Conservation (phyloP, 1,140 invertebrate species). For the Conus betulinus region DNA sequence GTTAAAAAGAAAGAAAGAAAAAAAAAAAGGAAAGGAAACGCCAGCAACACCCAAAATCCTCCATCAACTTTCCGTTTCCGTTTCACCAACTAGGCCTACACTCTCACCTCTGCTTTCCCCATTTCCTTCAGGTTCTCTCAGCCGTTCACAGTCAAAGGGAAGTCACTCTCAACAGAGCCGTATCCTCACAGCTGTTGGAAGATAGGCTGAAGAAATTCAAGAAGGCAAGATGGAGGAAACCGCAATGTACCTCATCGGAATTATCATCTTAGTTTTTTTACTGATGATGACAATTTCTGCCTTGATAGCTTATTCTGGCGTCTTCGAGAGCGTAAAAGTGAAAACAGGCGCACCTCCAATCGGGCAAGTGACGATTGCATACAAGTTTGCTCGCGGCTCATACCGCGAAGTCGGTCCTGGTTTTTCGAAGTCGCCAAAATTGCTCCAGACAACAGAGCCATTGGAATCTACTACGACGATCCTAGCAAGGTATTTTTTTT, state of each 20-base stretch:
- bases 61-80: too few relatives aligned
- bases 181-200: slow-evolving; percentile 7
- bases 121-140: too few relatives aligned
- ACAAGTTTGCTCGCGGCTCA: slow-evolving; percentile 75
- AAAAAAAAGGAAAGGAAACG: too few relatives aligned
- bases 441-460: slow-evolving; percentile 68
- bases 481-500: slow-evolving; percentile 70
- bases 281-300: slow-evolving; percentile 67
- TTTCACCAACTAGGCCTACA: too few relatives aligned
- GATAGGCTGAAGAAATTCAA: neutral
- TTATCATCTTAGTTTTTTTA: slow-evolving; percentile 57
- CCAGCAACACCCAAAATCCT: too few relatives aligned
- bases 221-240: slow-evolving; percentile 40
- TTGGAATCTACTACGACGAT: slow-evolving; percentile 77
- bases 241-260: slow-evolving; percentile 53
- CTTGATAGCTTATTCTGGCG: slow-evolving; percentile 70
- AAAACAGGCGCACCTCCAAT: slow-evolving; percentile 72
- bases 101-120: too few relatives aligned
- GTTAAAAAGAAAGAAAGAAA: too few relatives aligned
- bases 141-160: too few relatives aligned
- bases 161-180: neutral
- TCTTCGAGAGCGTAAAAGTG: slow-evolving; percentile 69
- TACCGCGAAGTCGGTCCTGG: slow-evolving; percentile 74
- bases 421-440: slow-evolving; percentile 73
- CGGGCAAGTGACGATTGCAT: slow-evolving; percentile 69